A percentile compares a stretch with the other conserved stretches of the same genome.
These are phyloP conservation scores for Hexactinellida sp. DNA, from an alignment of 37 sponge, comb jelly and placozoan genomes.

Conservation along the genomic window DNA sequence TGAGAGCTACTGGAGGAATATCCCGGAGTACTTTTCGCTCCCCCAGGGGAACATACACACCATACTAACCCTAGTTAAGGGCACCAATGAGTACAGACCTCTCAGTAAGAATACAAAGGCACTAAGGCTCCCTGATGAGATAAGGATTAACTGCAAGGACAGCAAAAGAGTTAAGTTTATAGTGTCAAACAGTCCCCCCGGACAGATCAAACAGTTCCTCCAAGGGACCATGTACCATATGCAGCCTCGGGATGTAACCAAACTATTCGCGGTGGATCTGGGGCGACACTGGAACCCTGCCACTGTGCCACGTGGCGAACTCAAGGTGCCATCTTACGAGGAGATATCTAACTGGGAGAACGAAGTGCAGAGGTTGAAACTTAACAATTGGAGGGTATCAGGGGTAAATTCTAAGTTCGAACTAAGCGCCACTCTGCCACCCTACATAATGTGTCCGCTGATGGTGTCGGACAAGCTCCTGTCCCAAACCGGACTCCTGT, in stretches of 20 bases:
- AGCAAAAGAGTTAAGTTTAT: background rate
- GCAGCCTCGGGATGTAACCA: background rate
- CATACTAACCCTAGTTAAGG: background rate
- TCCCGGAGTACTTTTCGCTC: background rate
- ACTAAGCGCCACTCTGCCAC: background rate
- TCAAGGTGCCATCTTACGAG: background rate
- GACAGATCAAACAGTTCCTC: background rate
- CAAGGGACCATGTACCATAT: background rate
- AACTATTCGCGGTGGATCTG: background rate
- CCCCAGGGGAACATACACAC: background rate
- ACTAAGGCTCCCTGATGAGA: background rate
- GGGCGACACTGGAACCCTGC: background rate
- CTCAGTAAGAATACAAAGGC: background rate
- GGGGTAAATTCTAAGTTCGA: constrained; percentile 1
- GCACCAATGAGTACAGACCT: background rate
- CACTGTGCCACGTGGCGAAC: background rate
- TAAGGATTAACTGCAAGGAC: background rate
- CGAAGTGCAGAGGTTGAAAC: background rate
- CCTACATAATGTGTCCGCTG: background rate
- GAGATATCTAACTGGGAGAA: background rate
- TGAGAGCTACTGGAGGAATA: constrained; percentile 3
- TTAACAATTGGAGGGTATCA: background rate
- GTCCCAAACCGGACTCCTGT: background rate
- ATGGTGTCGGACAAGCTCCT: constrained; percentile 11
- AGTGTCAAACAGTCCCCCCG: background rate